Evolutionary conservation across 2,113 vertebrate genomes (phyloP).

Genomic region (Alligator sinensis): DNA sequence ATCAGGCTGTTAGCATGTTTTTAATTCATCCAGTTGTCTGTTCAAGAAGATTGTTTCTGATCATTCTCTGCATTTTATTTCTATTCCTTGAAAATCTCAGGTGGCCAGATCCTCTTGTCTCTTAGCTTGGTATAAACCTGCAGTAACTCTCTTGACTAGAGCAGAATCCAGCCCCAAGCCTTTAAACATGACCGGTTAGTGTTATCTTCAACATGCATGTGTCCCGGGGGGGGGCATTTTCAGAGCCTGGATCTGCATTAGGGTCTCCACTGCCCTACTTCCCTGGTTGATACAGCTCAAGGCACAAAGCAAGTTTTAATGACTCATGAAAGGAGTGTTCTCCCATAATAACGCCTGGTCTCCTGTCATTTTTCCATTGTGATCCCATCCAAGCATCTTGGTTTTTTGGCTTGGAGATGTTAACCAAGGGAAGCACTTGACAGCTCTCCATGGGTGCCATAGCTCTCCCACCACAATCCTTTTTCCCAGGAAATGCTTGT

Average conservation of each 20-base stretch:
- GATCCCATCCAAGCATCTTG: background rate
- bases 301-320: slow-evolving; percentile 53
- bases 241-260: background rate
- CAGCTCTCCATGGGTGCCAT: background rate
- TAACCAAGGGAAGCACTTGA: background rate
- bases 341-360: background rate
- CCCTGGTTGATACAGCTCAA: slow-evolving; percentile 6
- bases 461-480: background rate
- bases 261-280: background rate
- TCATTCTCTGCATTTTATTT: no score
- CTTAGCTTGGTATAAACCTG: background rate
- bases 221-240: background rate
- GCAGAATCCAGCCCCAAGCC: background rate
- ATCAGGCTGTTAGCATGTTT: no score
- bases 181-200: background rate
- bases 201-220: background rate
- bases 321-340: slow-evolving; percentile 25
- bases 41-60: no score
- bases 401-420: background rate
- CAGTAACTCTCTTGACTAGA: background rate
- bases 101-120: background rate
- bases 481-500: background rate
- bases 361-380: background rate
- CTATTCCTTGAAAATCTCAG: no score
- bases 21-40: no score